Percentiles rank a stretch among this genome's conserved stretches.
Conservation (phyloP, 2,797 vertebrate genomes). For the Gadopsis marmoratus region DNA sequence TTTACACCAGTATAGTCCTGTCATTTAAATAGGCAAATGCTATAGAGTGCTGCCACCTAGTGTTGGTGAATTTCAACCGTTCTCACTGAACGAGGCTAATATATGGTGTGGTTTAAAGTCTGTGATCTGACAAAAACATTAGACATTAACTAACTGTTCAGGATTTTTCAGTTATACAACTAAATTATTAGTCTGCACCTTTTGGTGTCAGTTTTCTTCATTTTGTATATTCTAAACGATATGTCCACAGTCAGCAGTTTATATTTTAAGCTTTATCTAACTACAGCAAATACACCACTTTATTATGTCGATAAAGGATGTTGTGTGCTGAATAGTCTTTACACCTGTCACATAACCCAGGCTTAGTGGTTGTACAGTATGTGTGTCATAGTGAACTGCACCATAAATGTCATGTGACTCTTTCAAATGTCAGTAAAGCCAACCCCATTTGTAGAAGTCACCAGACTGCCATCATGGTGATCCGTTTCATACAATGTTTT, state of each 20-base stretch:
- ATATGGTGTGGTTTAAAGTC: not conserved
- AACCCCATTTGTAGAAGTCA: not conserved
- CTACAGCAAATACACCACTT: not conserved
- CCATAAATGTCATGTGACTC: slow-evolving; percentile 13
- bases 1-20: slow-evolving; percentile 7
- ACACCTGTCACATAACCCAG: slow-evolving; percentile 8
- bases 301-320: slow-evolving; percentile 8
- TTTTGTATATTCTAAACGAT: not conserved
- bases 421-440: slow-evolving; percentile 11
- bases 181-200: not conserved
- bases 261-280: not conserved
- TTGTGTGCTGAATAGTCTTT: slow-evolving; percentile 7
- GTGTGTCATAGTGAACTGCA: not conserved
- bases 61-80: slow-evolving; percentile 49
- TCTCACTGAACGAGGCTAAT: not conserved
- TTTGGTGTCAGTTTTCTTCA: not conserved
- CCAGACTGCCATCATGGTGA: not conserved
- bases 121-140: not conserved
- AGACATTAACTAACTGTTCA: not conserved
- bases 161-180: not conserved
- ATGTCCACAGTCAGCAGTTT: not conserved
- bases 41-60: slow-evolving; percentile 70
- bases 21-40: slow-evolving; percentile 10
- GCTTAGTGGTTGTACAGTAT: slow-evolving; percentile 4
- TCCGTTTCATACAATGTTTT: not conserved